A percentile compares a stretch with the other conserved stretches of the same genome.
phyloP scores from a whole-genome alignment of 2,888 invertebrate species.

The Phragmatobia fuliginosa region DNA sequence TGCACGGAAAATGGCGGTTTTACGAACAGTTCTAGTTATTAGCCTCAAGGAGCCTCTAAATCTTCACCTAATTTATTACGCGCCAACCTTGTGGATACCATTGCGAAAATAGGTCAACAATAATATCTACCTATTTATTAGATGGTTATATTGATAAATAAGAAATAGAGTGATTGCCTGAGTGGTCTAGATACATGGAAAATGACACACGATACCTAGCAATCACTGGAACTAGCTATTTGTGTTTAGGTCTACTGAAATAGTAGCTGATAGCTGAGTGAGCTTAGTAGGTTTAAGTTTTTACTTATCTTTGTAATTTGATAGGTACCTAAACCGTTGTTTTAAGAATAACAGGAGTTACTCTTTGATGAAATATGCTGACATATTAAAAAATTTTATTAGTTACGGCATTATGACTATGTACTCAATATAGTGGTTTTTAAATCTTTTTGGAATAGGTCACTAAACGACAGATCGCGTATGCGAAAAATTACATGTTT shows the following conservation, averaged over 20 bases:
- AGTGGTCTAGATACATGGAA: constrained; percentile 55
- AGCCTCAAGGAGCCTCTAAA: neutral
- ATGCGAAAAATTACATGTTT: no score
- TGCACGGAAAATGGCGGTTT: neutral
- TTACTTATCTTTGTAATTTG: constrained; percentile 45
- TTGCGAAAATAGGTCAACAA: constrained; percentile 44
- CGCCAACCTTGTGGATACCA: constrained; percentile 34
- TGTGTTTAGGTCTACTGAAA: constrained; percentile 41
- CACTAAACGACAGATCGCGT: no score
- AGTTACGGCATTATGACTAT: neutral
- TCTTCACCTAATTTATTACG: constrained; percentile 7
- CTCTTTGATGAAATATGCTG: neutral
- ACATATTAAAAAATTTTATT: neutral
- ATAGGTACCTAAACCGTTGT: constrained; percentile 15
- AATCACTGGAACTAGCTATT: constrained; percentile 46
- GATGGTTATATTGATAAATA: constrained; percentile 41
- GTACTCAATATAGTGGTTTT: neutral
- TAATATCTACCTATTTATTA: constrained; percentile 42
- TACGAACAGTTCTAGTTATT: neutral
- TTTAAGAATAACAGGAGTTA: neutral
- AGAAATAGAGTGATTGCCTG: constrained; percentile 33
- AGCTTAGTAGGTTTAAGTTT: constrained; percentile 37
- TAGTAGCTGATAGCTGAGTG: constrained; percentile 38
- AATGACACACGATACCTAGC: constrained; percentile 45
- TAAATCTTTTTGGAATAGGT: neutral